phyloP scores from a whole-genome alignment of 2,797 vertebrate genomes.

The Alca torda region DNA sequence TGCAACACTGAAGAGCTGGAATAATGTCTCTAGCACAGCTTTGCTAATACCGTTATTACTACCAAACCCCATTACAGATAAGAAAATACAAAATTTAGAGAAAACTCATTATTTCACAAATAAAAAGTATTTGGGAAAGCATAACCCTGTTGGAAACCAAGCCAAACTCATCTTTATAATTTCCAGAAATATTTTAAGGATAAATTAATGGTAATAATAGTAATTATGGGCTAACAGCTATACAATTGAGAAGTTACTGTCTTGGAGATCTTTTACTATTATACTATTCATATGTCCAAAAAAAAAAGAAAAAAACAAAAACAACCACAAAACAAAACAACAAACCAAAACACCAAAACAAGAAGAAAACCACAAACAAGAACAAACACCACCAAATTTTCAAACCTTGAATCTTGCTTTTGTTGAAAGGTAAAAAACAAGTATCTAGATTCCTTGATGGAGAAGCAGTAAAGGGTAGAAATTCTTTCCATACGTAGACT shows the following conservation, averaged over 20 bases:
- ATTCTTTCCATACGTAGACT: background rate
- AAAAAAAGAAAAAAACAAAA: background rate
- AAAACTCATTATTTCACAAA: background rate
- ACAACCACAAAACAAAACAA: background rate
- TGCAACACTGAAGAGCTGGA: background rate
- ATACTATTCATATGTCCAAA: background rate
- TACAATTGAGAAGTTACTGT: background rate
- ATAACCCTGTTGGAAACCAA: background rate
- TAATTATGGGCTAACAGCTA: background rate
- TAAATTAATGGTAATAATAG: background rate
- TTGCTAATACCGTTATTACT: background rate
- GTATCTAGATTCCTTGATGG: background rate
- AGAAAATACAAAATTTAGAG: background rate
- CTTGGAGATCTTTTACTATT: background rate
- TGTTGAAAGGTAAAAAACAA: background rate
- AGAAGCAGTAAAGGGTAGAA: background rate
- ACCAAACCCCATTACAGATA: background rate
- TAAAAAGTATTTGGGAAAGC: background rate
- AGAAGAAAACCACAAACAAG: background rate
- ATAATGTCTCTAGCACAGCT: background rate
- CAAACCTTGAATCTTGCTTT: background rate
- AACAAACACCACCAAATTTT: background rate
- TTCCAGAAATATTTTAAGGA: background rate
- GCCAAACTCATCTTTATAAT: background rate
- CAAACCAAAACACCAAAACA: background rate